Conservation (phyloP, 2,888 invertebrate genomes). For the Tridacna crocea region DNA sequence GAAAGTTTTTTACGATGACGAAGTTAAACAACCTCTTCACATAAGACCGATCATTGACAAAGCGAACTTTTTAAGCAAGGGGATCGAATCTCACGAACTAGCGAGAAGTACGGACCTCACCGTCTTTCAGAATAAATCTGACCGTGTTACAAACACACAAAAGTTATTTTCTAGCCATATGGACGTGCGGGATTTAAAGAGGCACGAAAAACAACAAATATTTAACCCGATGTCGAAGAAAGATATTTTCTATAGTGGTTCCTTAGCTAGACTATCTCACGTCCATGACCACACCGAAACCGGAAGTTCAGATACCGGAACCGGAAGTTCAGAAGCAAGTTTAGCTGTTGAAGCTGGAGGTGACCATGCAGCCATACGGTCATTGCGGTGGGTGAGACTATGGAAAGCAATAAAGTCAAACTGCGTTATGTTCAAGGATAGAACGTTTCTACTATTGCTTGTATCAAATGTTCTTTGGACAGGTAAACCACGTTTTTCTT, state of each 20-base stretch:
- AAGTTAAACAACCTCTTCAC: conserved; percentile 27
- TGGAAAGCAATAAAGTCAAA: conserved; percentile 22
- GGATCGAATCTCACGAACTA: conserved; percentile 6
- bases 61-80: not conserved
- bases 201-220: conserved; percentile 19
- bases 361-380: not conserved
- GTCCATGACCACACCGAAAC: not conserved
- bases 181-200: conserved; percentile 26
- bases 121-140: not conserved
- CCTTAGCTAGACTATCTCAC: conserved; percentile 84
- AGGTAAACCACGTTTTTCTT: conserved; percentile 63
- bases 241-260: conserved; percentile 95
- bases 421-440: conserved; percentile 64
- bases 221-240: conserved; percentile 91
- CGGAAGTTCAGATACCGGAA: not conserved
- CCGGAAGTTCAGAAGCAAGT: conserved; percentile 7
- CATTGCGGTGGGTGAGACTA: not conserved
- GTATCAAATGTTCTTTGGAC: conserved; percentile 74
- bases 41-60: not conserved
- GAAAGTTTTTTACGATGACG: conserved; percentile 8
- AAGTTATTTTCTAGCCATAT: conserved; percentile 39
- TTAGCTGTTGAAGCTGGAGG: not conserved
- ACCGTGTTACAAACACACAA: not conserved
- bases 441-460: conserved; percentile 68
- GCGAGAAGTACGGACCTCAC: conserved; percentile 14